Base-by-base conservation (phyloP, 1,140 invertebrate genomes). In the Procambarus clarkii region DNA sequence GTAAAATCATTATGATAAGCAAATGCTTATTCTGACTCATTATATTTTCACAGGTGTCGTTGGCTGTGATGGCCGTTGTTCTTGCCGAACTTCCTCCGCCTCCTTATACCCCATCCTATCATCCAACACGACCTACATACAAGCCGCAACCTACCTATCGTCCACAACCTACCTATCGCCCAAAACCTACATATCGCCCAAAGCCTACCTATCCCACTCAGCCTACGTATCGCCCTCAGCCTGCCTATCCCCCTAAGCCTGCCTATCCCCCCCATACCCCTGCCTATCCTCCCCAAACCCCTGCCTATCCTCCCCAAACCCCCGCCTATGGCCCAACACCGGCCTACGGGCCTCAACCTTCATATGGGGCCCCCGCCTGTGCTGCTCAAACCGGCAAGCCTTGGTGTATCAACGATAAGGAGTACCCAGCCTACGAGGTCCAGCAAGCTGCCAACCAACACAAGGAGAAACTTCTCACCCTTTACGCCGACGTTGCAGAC, bases 351-450 rank as follows among this genome's bases (percentile, higher is more conserved):
- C 48, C 78, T 54, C 46, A 87, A 15, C 74, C 74, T 21, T 34
- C 34, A 34, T 34, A 24, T 48, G 48, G 24, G 2, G 11, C 91
- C 91, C 9, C 24, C 74, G 77, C 88, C 85, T 44, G 64, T 44
- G 64, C 91, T 13, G 9, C 45, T 44, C 78, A 85, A n/a, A 93
- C 82, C 54, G 79, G 84, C 44, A 91, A 92, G 81, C 11, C 91
- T 21, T 93, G 86, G 86, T 93, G 93, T 46, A 76, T 93, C n/a
- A n/a, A n/a, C n/a, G n/a, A n/a, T n/a, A n/a, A n/a, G n/a, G 92
- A 93, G 44, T 93, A 93, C 86, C 93, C 93, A 4, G 64, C 2
- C 13, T 86, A 93, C 80, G 91, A 93, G 60, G 84, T 93, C 84
- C 50, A 82, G 46, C 78, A 13, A 92, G n/a, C 92, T 34, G 64